A percentile compares a stretch with the other conserved stretches of the same genome.
These are phyloP conservation scores for Danaus melanippus DNA, from an alignment of 1,140 invertebrate species.

Conservation along the genomic window DNA sequence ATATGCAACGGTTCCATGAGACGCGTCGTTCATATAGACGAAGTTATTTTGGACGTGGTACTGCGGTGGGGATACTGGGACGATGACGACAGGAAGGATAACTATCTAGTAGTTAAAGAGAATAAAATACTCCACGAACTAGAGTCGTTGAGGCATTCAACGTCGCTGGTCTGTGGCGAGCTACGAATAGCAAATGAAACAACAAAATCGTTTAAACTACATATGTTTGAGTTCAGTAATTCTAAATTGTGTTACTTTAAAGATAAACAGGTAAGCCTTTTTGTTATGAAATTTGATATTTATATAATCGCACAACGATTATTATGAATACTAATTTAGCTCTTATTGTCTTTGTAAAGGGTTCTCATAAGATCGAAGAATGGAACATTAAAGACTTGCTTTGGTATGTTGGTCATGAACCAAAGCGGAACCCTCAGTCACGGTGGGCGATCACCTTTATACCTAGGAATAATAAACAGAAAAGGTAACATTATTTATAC, in stretches of 20 bases:
- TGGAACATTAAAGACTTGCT: slow-evolving; percentile 85
- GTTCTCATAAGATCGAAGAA: slow-evolving; percentile 76
- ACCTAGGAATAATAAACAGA: slow-evolving; percentile 76
- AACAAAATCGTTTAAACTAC: slow-evolving; percentile 82
- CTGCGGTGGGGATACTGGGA: slow-evolving; percentile 91
- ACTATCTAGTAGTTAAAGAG: slow-evolving; percentile 81
- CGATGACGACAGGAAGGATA: slow-evolving; percentile 84
- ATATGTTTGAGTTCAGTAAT: slow-evolving; percentile 85
- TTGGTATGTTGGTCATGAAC: slow-evolving; percentile 87
- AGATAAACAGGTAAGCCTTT: slow-evolving; percentile 77
- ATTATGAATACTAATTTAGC: no score
- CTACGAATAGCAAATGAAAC: slow-evolving; percentile 85
- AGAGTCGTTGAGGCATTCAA: slow-evolving; percentile 70
- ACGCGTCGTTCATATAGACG: slow-evolving; percentile 84
- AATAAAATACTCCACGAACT: slow-evolving; percentile 64
- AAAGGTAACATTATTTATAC: slow-evolving; percentile 65
- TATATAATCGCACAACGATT: no score
- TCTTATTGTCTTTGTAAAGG: slow-evolving; percentile 50
- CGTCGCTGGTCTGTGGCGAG: slow-evolving; percentile 75
- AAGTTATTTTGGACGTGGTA: slow-evolving; percentile 78
- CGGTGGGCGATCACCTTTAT: slow-evolving; percentile 87
- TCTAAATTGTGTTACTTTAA: slow-evolving; percentile 86
- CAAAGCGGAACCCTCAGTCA: slow-evolving; percentile 84
- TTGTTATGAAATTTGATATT: background rate
- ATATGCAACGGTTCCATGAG: slow-evolving; percentile 80